These are phyloP conservation scores for Drosophila anomalata DNA, from an alignment of 2,888 invertebrate species.

Conservation along the genomic window DNA sequence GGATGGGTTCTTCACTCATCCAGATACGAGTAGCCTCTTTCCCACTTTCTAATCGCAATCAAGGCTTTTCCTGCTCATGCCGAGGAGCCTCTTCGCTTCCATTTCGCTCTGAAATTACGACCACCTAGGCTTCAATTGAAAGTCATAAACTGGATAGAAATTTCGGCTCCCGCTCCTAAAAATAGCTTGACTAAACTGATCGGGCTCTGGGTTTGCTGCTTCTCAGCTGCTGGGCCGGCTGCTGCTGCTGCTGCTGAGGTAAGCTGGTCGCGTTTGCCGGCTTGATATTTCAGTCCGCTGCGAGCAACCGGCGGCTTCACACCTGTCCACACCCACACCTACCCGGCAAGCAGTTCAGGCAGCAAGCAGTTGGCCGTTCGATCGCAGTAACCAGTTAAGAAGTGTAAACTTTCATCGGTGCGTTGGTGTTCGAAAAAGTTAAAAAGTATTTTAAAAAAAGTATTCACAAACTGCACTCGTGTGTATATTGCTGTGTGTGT, in stretches of 20 bases:
- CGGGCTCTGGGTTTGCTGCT: slow-evolving; percentile 14
- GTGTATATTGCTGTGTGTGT: slow-evolving; percentile 20
- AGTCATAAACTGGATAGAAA: slow-evolving; percentile 31
- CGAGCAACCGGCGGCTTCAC: slow-evolving; percentile 69
- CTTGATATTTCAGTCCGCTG: slow-evolving; percentile 68
- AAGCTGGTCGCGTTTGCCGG: slow-evolving; percentile 49
- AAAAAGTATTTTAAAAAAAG: slow-evolving; percentile 4
- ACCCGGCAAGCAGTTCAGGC: slow-evolving; percentile 27
- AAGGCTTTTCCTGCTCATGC: neutral
- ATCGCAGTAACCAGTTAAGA: slow-evolving; percentile 36
- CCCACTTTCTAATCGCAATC: neutral
- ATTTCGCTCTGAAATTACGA: slow-evolving; percentile 11
- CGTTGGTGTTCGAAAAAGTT: slow-evolving; percentile 47
- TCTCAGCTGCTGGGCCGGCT: slow-evolving; percentile 1
- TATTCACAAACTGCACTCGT: slow-evolving; percentile 11
- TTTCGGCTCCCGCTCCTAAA: slow-evolving; percentile 26
- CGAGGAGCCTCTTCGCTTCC: slow-evolving; percentile 6
- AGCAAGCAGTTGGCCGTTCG: slow-evolving; percentile 25
- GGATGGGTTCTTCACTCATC: too few species aligned
- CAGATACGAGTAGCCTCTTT: neutral
- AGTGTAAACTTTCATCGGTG: slow-evolving; percentile 52
- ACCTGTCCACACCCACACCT: slow-evolving; percentile 56
- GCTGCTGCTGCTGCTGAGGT: slow-evolving; percentile 42
- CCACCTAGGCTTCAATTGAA: slow-evolving; percentile 61
- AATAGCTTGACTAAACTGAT: neutral